Evolutionary conservation across 2,888 invertebrate genomes (phyloP), one percentile per base, ranked within the genome.

Genomic region (Odontomyia ornata): DNA sequence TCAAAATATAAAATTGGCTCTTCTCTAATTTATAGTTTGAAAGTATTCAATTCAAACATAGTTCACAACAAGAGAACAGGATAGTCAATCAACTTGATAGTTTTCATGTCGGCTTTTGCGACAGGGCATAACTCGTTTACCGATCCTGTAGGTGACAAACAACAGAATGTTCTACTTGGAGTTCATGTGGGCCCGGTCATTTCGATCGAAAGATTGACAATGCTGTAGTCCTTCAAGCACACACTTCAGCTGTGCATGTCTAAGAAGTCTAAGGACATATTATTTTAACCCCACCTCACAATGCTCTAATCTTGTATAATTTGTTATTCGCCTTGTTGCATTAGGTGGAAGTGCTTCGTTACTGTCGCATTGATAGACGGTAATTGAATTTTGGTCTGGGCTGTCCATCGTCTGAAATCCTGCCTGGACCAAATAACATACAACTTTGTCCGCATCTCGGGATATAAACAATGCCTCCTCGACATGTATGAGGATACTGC

Each of bases 271-370:
- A 21, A 25, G 60, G 25, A 60, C 25, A 25, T 21, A 67, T 67
- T 36, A 67, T 43, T 28, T 64, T 43, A 67, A 67, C 18, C 36
- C 1, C 67, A 43, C 43, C 43, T 43, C 43, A 43, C 43, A 21
- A 21, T 67, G 11, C 18, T 67, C 67, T 67, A 56, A 77, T 77
- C 75, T 77, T 77, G 65, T 69, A 75, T 73, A 77, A 77, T 77
- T 75, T 77, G 77, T 77, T 67, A 77, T 77, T 77, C 75, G 75
- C 69, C 69, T 77, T 77, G 73, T 77, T 77, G 77, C 52, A 76
- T 57, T n/a, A 67, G 23, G 46, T 78, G 65, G 56, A 78, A 73
- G 75, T 76, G 65, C 76, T 78, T 78, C 76, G 73, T 76, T 78
- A 78, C 67, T 67, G 78, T 78, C 76, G 76, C 78, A 78, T 76